Evolutionary conservation across 2,888 invertebrate species (phyloP), one percentile per base, ranked within the genome.

Genomic region (Belgica antarctica): DNA sequence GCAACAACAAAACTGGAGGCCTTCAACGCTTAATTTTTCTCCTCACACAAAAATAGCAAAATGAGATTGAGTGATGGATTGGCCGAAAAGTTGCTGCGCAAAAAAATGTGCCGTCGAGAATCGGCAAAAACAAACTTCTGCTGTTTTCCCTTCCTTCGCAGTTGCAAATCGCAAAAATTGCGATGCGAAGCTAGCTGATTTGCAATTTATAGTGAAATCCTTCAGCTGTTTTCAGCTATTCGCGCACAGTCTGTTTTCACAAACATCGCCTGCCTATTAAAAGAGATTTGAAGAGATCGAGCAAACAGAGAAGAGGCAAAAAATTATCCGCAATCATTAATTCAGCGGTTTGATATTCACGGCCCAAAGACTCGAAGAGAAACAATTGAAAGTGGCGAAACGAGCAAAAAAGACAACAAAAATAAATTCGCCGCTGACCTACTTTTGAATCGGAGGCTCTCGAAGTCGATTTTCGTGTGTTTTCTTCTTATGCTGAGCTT

Each of bases 401-500:
- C 41, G n/a, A 25, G n/a, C 22, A 57, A 24, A 57, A 57, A 52
- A 63, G 41, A 24, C 24, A 36, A 25, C 59, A 59, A 59, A 63
- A 24, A 24, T 19, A 63, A 63, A 63, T 41, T 63, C 63, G 41
- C 63, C 22, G n/a, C 41, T 63, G 63, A 63, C 63, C 63, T 63
- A 63, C 63, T 41, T 41, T 63, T 15, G 17, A 17, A 36, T 24
- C 36, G 31, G 34, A 34, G 34, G 12, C 34, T 34, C 34, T n/a
- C 24, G 24, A 28, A 61, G 27, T 27, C 62, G 34, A 31, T 62
- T 62, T 62, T 62, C 34, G 34, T 62, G 62, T 34, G 62, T 62
- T 41, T n/a, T 63, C 63, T 63, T 63, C 63, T 63, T 63, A 63
- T 63, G 63, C 63, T 61, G 15, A 15, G n/a, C n/a, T n/a, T n/a